Evolutionary conservation across 1,140 invertebrate species (phyloP).

Genomic region (Riptortus pedestris): DNA sequence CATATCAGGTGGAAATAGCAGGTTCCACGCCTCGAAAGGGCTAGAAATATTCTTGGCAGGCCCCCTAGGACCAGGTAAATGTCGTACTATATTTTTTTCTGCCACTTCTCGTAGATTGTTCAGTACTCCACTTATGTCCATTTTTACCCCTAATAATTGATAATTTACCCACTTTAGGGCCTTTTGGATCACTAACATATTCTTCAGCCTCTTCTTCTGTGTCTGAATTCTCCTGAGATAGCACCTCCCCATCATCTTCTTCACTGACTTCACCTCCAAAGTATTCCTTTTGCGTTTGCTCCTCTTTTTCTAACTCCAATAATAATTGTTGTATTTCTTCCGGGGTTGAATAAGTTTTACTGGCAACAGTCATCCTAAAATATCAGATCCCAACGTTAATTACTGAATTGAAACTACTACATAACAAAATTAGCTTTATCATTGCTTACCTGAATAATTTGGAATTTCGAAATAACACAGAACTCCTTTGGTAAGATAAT

Average conservation of each 20-base stretch:
- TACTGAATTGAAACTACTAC: neutral
- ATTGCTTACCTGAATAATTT: neutral
- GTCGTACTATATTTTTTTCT: too few relatives aligned
- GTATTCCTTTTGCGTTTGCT: neutral
- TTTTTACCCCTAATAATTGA: neutral
- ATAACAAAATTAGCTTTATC: neutral
- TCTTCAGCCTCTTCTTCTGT: too few relatives aligned
- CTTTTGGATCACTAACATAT: neutral
- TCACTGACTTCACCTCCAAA: neutral
- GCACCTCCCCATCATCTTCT: neutral
- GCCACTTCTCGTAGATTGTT: too few relatives aligned
- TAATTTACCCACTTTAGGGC: neutral
- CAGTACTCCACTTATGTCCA: neutral
- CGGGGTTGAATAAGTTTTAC: too few relatives aligned
- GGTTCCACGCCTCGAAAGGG: neutral
- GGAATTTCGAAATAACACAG: too few relatives aligned
- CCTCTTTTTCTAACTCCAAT: neutral
- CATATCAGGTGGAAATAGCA: neutral
- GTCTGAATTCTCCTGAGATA: neutral
- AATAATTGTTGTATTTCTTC: neutral
- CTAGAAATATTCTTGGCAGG: neutral
- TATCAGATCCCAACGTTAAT: neutral
- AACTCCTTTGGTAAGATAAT: too few relatives aligned
- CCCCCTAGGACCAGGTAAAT: too few relatives aligned
- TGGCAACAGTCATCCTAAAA: neutral